Conservation (phyloP, 2,888 invertebrate species). For the Machimus rusticus region DNA sequence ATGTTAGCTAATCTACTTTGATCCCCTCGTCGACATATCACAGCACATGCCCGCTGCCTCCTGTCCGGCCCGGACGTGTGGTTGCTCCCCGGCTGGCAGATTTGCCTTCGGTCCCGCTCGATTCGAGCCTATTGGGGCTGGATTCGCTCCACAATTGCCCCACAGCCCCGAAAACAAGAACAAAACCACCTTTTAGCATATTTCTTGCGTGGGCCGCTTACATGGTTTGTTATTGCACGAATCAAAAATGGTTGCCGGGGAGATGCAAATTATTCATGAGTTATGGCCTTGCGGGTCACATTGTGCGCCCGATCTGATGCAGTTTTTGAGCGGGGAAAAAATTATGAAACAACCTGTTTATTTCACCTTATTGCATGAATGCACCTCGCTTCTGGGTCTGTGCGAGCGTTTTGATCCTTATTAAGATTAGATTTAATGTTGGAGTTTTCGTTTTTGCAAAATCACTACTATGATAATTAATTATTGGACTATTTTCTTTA, state of each 20-base stretch:
- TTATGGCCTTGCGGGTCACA: slow-evolving; percentile 31
- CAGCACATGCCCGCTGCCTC: not conserved
- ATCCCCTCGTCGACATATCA: slow-evolving; percentile 18
- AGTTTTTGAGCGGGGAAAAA: not conserved
- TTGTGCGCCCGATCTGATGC: not conserved
- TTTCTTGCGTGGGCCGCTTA: slow-evolving; percentile 42
- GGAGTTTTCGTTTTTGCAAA: too few species aligned
- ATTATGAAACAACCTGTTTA: slow-evolving; percentile 11
- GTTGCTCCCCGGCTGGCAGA: not conserved
- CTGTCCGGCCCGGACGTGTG: not conserved
- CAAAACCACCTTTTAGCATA: slow-evolving; percentile 31
- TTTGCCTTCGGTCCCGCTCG: not conserved
- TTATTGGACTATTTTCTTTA: too few species aligned
- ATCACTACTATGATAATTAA: too few species aligned
- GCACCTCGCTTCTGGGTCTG: not conserved
- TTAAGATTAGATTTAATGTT: not conserved
- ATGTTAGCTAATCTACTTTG: slow-evolving; percentile 39
- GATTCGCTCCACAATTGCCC: not conserved
- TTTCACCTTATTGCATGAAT: not conserved
- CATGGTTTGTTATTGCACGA: slow-evolving; percentile 44
- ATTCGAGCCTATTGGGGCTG: slow-evolving; percentile 26
- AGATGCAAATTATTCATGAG: slow-evolving; percentile 42
- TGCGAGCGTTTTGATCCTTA: not conserved
- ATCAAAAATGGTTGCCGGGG: slow-evolving; percentile 44
- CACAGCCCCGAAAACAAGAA: slow-evolving; percentile 14